These are phyloP conservation scores for Cebus imitator DNA, from an alignment of 2,113 vertebrate species.

Conservation along the genomic window DNA sequence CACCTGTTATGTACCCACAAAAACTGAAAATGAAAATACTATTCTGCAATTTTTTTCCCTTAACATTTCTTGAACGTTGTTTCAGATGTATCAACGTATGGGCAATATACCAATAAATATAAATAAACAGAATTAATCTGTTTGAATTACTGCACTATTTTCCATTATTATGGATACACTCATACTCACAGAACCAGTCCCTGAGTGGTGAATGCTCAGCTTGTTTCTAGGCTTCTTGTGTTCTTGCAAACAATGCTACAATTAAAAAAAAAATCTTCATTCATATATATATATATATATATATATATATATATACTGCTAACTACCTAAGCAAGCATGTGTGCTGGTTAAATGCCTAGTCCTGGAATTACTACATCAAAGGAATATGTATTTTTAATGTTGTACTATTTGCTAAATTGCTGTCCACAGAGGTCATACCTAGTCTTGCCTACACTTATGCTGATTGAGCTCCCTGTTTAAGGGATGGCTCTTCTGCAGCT, in stretches of 20 bases:
- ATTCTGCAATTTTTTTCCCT: background rate
- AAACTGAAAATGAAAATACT: background rate
- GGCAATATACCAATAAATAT: no score
- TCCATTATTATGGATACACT: no score
- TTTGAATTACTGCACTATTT: background rate
- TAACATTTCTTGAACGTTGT: background rate
- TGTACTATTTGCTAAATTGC: background rate
- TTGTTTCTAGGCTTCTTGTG: background rate
- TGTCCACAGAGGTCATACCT: background rate
- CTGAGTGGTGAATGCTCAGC: no score
- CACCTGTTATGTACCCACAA: no score
- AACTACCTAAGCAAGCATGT: background rate
- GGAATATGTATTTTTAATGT: background rate
- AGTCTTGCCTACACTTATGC: background rate
- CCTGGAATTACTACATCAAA: background rate
- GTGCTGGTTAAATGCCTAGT: background rate
- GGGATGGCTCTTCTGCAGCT: background rate
- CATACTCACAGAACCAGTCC: background rate
- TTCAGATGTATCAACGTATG: background rate
- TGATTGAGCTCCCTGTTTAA: background rate
- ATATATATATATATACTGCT: rapidly evolving
- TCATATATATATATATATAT: no score
- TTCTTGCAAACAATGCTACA: background rate
- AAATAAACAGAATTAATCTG: rapidly evolving
- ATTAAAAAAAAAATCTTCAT: background rate